Conservation (phyloP, 2,888 invertebrate genomes). For the Drosophila borealis region DNA sequence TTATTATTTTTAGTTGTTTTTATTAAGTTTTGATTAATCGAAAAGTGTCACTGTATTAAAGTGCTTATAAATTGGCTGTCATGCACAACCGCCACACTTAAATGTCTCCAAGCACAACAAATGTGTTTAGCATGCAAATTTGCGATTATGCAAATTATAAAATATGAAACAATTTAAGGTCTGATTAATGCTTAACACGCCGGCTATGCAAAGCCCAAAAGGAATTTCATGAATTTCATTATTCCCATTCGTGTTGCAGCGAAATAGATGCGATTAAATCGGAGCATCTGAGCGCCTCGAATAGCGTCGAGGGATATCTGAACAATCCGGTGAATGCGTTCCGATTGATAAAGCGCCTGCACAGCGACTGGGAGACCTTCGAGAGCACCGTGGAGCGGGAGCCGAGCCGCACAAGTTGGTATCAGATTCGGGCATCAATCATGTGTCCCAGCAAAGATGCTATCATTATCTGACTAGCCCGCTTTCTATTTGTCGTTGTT, state of each 20-base stretch:
- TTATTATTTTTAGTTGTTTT: slow-evolving; percentile 8
- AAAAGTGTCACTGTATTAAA: slow-evolving; percentile 27
- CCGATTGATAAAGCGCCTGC: slow-evolving; percentile 95
- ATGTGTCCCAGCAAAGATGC: slow-evolving; percentile 5
- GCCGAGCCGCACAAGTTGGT: slow-evolving; percentile 86
- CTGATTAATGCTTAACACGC: slow-evolving; percentile 41
- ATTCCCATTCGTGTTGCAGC: slow-evolving; percentile 51
- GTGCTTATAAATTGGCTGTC: slow-evolving; percentile 35
- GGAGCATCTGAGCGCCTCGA: slow-evolving; percentile 91
- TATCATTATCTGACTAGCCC: slow-evolving; percentile 31
- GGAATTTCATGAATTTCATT: slow-evolving; percentile 19
- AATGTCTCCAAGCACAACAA: slow-evolving; percentile 18
- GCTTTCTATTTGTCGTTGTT: slow-evolving; percentile 4
- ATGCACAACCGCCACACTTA: slow-evolving; percentile 9
- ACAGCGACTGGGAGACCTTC: slow-evolving; percentile 94
- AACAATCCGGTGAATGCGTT: slow-evolving; percentile 98
- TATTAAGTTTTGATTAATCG: slow-evolving; percentile 42
- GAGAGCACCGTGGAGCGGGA: slow-evolving; percentile 90
- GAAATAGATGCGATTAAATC: slow-evolving; percentile 88
- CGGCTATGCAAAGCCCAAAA: slow-evolving; percentile 4
- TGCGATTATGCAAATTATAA: slow-evolving; percentile 40
- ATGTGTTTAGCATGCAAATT: slow-evolving; percentile 36
- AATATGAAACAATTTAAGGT: slow-evolving; percentile 48
- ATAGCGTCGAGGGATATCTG: slow-evolving; percentile 90
- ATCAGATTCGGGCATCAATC: slow-evolving; percentile 27